These are phyloP conservation scores for Malthinus flaveolus DNA, from an alignment of 2,888 invertebrate genomes.

Conservation along the genomic window DNA sequence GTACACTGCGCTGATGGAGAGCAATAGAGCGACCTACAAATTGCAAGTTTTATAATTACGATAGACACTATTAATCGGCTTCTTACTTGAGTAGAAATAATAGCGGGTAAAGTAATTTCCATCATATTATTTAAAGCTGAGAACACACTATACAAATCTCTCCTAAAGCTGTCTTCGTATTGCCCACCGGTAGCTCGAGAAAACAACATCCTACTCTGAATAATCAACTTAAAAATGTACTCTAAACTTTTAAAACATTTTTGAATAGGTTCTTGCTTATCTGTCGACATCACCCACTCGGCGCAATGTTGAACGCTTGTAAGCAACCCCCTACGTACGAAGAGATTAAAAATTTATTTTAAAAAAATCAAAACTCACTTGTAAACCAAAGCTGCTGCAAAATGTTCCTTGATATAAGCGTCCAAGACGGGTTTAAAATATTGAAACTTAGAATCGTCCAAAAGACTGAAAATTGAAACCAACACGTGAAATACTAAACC, in stretches of 20 bases:
- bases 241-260: conserved; percentile 89
- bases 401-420: conserved; percentile 91
- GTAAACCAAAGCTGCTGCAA: conserved; percentile 92
- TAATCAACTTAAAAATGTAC: conserved; percentile 90
- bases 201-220: conserved; percentile 83
- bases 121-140: conserved; percentile 79
- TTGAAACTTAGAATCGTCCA: conserved; percentile 90
- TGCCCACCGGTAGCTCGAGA: conserved; percentile 85
- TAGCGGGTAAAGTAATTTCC: conserved; percentile 69
- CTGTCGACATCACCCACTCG: conserved; percentile 82
- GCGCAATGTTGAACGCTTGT: conserved; percentile 90
- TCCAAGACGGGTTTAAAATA: conserved; percentile 94
- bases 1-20: conserved; percentile 82
- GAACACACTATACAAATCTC: conserved; percentile 81
- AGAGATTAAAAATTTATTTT: background rate
- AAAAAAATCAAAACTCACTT: conserved; percentile 63
- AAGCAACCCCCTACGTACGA: conserved; percentile 69
- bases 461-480: conserved; percentile 86
- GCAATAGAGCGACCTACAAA: conserved; percentile 74
- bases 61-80: background rate
- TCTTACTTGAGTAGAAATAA: conserved; percentile 74
- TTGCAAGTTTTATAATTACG: background rate
- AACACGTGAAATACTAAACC: conserved; percentile 91
- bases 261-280: conserved; percentile 86
- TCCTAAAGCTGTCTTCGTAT: conserved; percentile 83